These are phyloP conservation scores for Hecatera dysodea DNA, from an alignment of 2,888 invertebrate genomes.

Conservation along the genomic window DNA sequence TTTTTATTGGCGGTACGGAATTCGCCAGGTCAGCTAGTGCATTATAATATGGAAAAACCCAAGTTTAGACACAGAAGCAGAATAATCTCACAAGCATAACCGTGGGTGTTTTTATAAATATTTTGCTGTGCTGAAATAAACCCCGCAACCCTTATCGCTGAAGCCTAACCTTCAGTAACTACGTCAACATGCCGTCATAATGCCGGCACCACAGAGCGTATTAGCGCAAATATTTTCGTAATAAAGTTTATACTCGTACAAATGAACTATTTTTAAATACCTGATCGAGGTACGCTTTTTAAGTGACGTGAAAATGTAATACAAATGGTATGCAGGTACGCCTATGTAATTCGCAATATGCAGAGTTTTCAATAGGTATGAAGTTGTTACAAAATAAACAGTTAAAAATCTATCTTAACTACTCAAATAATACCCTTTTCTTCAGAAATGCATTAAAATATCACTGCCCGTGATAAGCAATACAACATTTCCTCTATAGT, in stretches of 20 bases:
- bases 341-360: not conserved
- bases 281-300: too few relatives aligned
- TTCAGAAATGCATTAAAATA: not conserved
- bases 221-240: not conserved
- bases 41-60: too few relatives aligned
- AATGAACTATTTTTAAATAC: too few relatives aligned
- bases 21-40: too few relatives aligned
- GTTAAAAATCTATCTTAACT: too few relatives aligned
- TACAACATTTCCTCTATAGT: not conserved
- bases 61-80: not conserved
- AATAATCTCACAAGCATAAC: not conserved
- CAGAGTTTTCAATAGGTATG: not conserved
- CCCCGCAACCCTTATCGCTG: not conserved
- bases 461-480: not conserved
- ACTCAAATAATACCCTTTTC: not conserved
- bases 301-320: not conserved
- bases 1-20: too few relatives aligned
- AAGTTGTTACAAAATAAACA: not conserved
- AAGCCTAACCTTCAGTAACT: constrained; percentile 1
- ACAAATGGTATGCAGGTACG: not conserved
- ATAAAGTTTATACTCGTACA: not conserved
- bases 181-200: not conserved
- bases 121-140: not conserved
- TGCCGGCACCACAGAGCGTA: not conserved
- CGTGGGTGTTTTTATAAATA: not conserved